phyloP scores from a whole-genome alignment of 2,113 vertebrate species.

The Aplodontia rufa region DNA sequence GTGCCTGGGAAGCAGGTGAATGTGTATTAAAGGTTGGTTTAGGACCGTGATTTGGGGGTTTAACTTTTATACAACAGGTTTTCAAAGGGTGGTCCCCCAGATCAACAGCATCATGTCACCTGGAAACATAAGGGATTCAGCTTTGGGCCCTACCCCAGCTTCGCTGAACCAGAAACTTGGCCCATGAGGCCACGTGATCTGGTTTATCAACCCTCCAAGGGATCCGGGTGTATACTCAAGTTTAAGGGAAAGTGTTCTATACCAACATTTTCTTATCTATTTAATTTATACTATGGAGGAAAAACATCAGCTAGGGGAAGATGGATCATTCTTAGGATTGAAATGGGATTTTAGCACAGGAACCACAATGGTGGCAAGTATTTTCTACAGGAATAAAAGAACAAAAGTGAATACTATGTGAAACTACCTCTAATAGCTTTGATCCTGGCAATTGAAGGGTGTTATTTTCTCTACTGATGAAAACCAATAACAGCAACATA shows the following conservation, averaged over 20 bases:
- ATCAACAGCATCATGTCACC: background rate
- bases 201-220: background rate
- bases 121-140: background rate
- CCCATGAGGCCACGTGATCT: background rate
- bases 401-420: background rate
- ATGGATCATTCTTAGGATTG: background rate
- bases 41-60: background rate
- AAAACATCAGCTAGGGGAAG: background rate
- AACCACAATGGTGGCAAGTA: background rate
- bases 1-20: background rate
- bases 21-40: background rate
- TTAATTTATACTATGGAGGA: background rate
- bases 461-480: background rate
- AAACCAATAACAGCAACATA: background rate
- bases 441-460: background rate
- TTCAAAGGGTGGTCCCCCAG: background rate
- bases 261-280: background rate
- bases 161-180: background rate
- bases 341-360: background rate
- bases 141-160: fast-evolving
- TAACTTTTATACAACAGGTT: background rate
- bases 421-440: background rate
- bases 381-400: background rate
- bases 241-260: background rate
- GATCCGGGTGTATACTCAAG: background rate